These are phyloP conservation scores for Poecilia picta DNA, from an alignment of 2,797 vertebrate genomes.

Conservation along the genomic window DNA sequence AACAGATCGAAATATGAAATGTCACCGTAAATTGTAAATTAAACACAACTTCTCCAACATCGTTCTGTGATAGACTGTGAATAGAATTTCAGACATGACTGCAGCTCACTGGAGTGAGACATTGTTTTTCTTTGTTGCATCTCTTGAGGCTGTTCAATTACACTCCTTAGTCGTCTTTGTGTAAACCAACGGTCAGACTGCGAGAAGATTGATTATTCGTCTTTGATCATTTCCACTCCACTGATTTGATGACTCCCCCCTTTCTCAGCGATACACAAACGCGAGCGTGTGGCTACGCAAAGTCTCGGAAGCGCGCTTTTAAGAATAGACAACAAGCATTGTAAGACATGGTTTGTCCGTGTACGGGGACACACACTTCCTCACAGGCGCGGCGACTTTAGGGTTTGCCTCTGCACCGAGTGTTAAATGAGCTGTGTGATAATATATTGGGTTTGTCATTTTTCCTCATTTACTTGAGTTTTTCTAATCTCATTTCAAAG, in stretches of 20 bases:
- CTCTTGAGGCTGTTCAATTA: slow-evolving; percentile 72
- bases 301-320: slow-evolving; percentile 31
- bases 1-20: slow-evolving; percentile 62
- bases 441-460: slow-evolving; percentile 74
- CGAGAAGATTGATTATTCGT: slow-evolving; percentile 76
- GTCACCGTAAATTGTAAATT: slow-evolving; percentile 63
- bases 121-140: slow-evolving; percentile 68
- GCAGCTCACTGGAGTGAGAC: slow-evolving; percentile 67
- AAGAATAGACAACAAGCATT: slow-evolving; percentile 33
- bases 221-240: slow-evolving; percentile 75
- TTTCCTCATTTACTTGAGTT: slow-evolving; percentile 73
- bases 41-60: slow-evolving; percentile 50
- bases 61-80: slow-evolving; percentile 50
- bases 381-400: slow-evolving; percentile 18
- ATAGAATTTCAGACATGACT: slow-evolving; percentile 66
- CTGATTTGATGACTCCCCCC: slow-evolving; percentile 62
- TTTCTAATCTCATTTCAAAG: slow-evolving; percentile 79
- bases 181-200: slow-evolving; percentile 64
- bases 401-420: slow-evolving; percentile 41
- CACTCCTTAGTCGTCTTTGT: slow-evolving; percentile 70
- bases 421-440: slow-evolving; percentile 79
- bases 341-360: slow-evolving; percentile 29
- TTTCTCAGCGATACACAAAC: slow-evolving; percentile 20
- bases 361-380: slow-evolving; percentile 13
- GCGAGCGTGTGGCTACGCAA: background rate